These are phyloP conservation scores for Polyploca ridens DNA, from an alignment of 2,888 invertebrate genomes.

Conservation along the genomic window DNA sequence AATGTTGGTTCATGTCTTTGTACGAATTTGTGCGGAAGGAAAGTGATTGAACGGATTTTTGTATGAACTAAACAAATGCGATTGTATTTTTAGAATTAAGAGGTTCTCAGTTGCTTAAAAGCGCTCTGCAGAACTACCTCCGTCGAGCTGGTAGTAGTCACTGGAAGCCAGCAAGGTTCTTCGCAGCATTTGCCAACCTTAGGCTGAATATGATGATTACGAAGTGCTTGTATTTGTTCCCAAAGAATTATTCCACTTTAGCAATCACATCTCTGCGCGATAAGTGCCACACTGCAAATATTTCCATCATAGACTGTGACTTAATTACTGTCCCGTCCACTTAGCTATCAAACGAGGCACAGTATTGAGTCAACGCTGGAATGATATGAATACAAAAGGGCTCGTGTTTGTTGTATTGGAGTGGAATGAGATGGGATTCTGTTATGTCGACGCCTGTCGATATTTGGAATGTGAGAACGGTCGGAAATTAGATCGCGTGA, in stretches of 20 bases:
- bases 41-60: not conserved
- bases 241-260: too few species aligned
- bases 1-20: not conserved
- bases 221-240: too few species aligned
- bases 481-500: conserved; percentile 4
- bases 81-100: not conserved
- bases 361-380: not conserved
- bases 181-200: too few species aligned
- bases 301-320: not conserved
- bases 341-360: conserved; percentile 7
- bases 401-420: conserved; percentile 1
- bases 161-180: too few species aligned
- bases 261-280: not conserved
- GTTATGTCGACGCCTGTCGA: conserved; percentile 2
- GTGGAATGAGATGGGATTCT: conserved; percentile 3
- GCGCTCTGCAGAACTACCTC: too few species aligned
- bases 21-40: not conserved
- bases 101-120: too few species aligned
- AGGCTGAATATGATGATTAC: too few species aligned
- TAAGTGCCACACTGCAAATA: not conserved
- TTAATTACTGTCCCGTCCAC: not conserved
- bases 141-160: too few species aligned
- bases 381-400: conserved; percentile 8
- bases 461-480: conserved; percentile 6
- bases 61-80: not conserved